A percentile compares a stretch with the other conserved stretches of the same genome.
Evolutionary conservation across 2,888 invertebrate genomes (phyloP).

Genomic region (Acronicta alni): DNA sequence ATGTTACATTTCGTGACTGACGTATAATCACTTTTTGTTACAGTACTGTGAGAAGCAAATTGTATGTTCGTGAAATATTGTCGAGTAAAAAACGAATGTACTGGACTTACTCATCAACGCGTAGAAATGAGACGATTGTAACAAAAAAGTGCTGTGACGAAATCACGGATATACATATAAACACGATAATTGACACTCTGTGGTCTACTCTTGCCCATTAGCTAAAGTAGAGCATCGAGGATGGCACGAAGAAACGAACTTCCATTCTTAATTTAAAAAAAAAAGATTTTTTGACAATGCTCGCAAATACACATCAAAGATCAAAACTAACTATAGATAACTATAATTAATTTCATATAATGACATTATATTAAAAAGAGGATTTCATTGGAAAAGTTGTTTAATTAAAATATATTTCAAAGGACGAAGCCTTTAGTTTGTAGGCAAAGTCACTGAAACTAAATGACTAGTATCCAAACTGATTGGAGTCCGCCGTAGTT

Average conservation of each 20-base stretch:
- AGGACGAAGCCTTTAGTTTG: not conserved
- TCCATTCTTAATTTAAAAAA: too few species aligned
- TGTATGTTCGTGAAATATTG: constrained; percentile 38
- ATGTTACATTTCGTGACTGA: constrained; percentile 65
- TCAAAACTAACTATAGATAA: too few species aligned
- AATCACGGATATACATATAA: too few species aligned
- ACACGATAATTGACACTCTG: too few species aligned
- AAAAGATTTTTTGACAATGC: too few species aligned
- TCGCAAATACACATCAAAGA: too few species aligned
- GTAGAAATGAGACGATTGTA: not conserved
- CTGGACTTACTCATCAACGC: constrained; percentile 2
- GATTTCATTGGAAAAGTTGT: too few species aligned
- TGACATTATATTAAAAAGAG: too few species aligned
- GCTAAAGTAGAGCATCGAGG: too few species aligned
- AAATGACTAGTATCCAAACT: constrained; percentile 26
- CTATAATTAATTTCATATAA: too few species aligned
- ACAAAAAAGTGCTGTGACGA: constrained; percentile 1
- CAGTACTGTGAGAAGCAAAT: constrained; percentile 54
- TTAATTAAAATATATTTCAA: constrained; percentile 13
- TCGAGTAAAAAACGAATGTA: constrained; percentile 27
- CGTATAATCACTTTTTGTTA: constrained; percentile 58
- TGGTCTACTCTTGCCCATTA: too few species aligned
- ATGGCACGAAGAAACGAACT: too few species aligned
- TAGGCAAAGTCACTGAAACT: constrained; percentile 20
- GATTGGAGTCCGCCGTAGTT: constrained; percentile 25